These are phyloP conservation scores for Puma concolor DNA, from an alignment of 2,113 vertebrate genomes.

Conservation along the genomic window DNA sequence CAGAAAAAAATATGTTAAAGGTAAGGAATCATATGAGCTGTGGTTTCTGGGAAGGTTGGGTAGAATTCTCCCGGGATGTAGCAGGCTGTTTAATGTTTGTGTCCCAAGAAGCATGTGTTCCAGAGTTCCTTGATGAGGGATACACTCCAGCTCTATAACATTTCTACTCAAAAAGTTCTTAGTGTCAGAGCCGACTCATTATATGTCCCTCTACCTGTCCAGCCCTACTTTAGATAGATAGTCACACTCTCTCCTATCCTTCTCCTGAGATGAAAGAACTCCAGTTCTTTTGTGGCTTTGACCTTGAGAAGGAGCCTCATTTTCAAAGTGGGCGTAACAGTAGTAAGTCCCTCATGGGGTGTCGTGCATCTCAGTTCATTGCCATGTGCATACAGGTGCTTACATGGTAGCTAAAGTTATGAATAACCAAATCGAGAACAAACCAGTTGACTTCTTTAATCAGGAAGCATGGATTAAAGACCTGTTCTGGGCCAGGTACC, in stretches of 20 bases:
- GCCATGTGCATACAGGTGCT: not conserved
- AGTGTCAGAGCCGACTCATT: not conserved
- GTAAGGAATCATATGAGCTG: not conserved
- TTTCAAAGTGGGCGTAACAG: not conserved
- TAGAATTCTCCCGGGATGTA: not conserved
- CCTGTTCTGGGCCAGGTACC: not conserved
- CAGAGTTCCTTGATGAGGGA: not conserved
- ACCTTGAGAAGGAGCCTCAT: not conserved
- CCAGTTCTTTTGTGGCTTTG: not conserved
- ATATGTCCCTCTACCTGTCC: not conserved
- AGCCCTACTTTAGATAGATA: not conserved
- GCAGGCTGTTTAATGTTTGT: not conserved
- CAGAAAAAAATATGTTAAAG: not conserved
- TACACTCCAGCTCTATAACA: not conserved
- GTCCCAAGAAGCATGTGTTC: not conserved
- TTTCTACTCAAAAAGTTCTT: not conserved
- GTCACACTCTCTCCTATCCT: not conserved
- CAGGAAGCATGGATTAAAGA: not conserved
- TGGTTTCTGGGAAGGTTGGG: not conserved
- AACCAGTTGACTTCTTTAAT: not conserved
- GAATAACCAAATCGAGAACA: not conserved
- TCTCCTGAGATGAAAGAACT: not conserved
- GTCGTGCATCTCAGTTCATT: not conserved
- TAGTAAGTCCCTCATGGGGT: not conserved
- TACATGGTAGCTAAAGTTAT: not conserved